Conservation (phyloP, 2,113 vertebrate genomes). For the Cyprinodon variegatus region DNA sequence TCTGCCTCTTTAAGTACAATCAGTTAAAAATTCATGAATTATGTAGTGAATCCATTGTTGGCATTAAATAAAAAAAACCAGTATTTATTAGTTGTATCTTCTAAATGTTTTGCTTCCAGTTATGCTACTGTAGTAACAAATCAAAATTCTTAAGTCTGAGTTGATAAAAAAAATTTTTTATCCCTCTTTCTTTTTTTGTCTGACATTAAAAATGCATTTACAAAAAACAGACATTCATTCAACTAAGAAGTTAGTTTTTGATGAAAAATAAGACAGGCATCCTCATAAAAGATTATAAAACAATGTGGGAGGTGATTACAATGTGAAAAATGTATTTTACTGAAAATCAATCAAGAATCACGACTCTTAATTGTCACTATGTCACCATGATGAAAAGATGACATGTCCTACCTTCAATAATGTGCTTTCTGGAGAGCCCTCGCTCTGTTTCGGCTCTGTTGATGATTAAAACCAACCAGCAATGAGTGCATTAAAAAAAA, state of each 20-base stretch:
- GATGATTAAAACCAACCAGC: constrained; percentile 27
- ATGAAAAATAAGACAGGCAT: neutral
- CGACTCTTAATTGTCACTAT: too few species aligned
- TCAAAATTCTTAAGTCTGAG: too few species aligned
- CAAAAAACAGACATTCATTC: neutral
- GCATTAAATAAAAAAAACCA: too few species aligned
- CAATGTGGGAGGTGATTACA: neutral
- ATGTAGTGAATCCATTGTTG: too few species aligned
- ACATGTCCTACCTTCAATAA: constrained; percentile 86
- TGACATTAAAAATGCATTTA: neutral
- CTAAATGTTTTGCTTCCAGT: too few species aligned
- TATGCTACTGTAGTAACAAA: too few species aligned
- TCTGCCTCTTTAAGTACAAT: neutral
- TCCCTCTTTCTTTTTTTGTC: neutral
- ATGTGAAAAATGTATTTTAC: neutral
- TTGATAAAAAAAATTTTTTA: neutral
- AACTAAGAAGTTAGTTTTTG: neutral
- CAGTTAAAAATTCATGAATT: too few species aligned
- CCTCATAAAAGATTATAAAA: neutral
- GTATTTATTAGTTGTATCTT: too few species aligned
- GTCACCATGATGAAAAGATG: neutral
- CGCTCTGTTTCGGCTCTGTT: constrained; percentile 90
- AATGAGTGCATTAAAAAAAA: constrained; percentile 9
- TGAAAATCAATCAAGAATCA: too few species aligned
- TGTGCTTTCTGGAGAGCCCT: constrained; percentile 92